Percentiles rank a stretch among this genome's conserved stretches.
Evolutionary conservation across 2,797 vertebrate genomes (phyloP).

Genomic region (Myotis myotis): DNA sequence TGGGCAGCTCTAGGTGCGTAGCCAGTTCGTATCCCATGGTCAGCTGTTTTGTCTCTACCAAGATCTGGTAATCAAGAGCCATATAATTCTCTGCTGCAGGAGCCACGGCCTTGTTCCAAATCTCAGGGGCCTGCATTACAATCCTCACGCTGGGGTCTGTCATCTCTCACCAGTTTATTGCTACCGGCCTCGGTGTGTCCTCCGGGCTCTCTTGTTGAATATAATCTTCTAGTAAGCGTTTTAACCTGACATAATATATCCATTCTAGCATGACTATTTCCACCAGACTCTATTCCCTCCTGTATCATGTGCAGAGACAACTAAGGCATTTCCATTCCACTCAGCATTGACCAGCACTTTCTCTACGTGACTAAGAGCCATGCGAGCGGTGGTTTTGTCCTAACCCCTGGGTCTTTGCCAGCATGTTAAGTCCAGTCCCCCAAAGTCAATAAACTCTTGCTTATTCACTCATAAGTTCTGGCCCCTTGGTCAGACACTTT

Average conservation of each 20-base stretch:
- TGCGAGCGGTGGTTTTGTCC: neutral
- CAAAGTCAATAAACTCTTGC: neutral
- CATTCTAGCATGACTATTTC: neutral
- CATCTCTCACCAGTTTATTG: neutral
- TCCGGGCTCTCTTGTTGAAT: neutral
- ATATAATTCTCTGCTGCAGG: neutral
- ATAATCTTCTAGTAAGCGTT: neutral
- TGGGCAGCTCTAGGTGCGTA: neutral
- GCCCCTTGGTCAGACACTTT: neutral
- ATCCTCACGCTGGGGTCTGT: neutral
- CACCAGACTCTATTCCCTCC: neutral
- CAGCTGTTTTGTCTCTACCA: neutral
- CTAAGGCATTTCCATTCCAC: neutral
- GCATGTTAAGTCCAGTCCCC: neutral
- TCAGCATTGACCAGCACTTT: neutral
- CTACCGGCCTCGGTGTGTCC: neutral
- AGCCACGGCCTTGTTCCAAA: neutral
- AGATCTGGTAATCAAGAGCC: neutral
- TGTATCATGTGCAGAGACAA: neutral
- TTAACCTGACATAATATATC: neutral
- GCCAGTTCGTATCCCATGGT: neutral
- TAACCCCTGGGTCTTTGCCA: neutral
- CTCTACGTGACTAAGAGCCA: neutral
- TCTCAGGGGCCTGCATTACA: neutral
- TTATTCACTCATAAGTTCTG: neutral